Evolutionary conservation across 2,113 vertebrate species (phyloP).

Genomic region (Cebus imitator): DNA sequence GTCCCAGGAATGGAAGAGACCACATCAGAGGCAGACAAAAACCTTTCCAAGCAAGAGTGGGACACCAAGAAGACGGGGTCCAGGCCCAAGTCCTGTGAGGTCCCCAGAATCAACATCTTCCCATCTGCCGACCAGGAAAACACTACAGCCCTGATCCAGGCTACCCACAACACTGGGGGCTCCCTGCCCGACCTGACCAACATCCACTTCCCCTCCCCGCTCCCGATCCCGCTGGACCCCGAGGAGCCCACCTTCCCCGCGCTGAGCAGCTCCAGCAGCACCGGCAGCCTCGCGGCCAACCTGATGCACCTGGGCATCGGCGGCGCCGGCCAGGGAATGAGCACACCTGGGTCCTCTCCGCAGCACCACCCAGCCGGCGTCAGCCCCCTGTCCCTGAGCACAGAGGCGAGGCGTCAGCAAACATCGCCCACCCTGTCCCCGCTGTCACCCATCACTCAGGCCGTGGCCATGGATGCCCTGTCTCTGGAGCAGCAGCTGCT

Average conservation of each 20-base stretch:
- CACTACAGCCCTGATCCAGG: constrained; percentile 90
- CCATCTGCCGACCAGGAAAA: constrained; percentile 94
- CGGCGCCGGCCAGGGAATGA: constrained; percentile 84
- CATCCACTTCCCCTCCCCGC: constrained; percentile 97
- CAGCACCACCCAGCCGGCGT: constrained; percentile 87
- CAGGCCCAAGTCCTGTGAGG: constrained; percentile 91
- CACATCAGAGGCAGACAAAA: constrained; percentile 88
- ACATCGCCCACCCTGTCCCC: constrained; percentile 83
- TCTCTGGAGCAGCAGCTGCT: constrained; percentile 97
- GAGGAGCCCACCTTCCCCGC: constrained; percentile 93
- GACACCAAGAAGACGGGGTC: constrained; percentile 94
- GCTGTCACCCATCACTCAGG: constrained; percentile 93
- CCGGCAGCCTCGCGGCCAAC: constrained; percentile 92
- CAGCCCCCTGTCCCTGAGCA: constrained; percentile 87
- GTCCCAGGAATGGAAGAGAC: constrained; percentile 95
- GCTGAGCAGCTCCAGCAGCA: constrained; percentile 91
- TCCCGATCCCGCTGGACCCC: constrained; percentile 84
- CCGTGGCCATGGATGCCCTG: constrained; percentile 86
- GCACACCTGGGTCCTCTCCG: constrained; percentile 82
- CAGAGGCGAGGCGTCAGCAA: no score
- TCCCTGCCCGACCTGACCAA: constrained; percentile 97
- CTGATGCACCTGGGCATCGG: constrained; percentile 95
- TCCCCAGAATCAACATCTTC: constrained; percentile 95
- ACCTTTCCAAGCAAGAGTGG: constrained; percentile 91
- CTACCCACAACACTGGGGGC: constrained; percentile 94